phyloP scores from a whole-genome alignment of 2,888 invertebrate species.

The Argynnis bischoffii region DNA sequence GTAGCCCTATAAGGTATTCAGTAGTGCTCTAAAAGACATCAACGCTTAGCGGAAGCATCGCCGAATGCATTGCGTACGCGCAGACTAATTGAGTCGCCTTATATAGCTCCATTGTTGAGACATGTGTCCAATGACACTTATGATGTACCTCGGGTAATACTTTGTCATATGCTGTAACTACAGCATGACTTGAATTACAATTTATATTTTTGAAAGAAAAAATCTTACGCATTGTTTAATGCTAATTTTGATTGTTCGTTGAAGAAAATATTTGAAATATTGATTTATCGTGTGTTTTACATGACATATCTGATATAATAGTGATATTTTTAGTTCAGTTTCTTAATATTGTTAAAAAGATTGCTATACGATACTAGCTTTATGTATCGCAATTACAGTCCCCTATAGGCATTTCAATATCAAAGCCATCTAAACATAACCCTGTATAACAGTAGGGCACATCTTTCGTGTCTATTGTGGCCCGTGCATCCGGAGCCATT shows the following conservation, averaged over 20 bases:
- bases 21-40: conserved; percentile 56
- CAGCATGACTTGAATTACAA: conserved; percentile 17
- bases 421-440: conserved; percentile 30
- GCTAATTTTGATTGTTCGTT: not conserved
- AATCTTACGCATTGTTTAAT: conserved; percentile 8
- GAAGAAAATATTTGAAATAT: not conserved
- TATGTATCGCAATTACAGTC: conserved; percentile 19
- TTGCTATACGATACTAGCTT: conserved; percentile 1
- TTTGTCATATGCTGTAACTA: conserved; percentile 24
- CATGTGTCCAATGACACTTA: conserved; percentile 51
- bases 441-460: conserved; percentile 36
- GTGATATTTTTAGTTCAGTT: not conserved
- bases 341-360: not conserved
- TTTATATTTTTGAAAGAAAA: conserved; percentile 3
- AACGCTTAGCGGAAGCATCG: conserved; percentile 51
- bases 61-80: conserved; percentile 48
- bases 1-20: conserved; percentile 40
- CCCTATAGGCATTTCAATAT: conserved; percentile 33
- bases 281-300: not conserved
- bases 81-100: conserved; percentile 47
- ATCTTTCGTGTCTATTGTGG: conserved; percentile 55
- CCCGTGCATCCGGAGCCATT: conserved; percentile 70
- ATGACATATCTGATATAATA: no score
- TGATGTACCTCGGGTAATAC: conserved; percentile 26
- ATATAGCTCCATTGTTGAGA: conserved; percentile 45